These are phyloP conservation scores for Callipepla squamata DNA, from an alignment of 2,113 vertebrate genomes.

Conservation along the genomic window DNA sequence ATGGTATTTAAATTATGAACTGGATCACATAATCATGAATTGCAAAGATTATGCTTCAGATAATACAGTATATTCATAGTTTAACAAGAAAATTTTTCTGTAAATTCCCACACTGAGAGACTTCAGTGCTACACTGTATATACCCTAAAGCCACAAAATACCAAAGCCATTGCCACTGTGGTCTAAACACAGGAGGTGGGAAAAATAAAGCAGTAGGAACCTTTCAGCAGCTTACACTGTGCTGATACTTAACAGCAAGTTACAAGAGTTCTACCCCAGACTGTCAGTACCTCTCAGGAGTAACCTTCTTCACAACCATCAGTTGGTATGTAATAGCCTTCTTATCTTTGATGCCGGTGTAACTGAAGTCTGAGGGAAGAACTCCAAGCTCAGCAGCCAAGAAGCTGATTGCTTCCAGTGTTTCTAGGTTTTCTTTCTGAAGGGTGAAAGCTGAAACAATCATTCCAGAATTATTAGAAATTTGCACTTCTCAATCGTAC, in stretches of 20 bases:
- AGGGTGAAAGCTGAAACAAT: constrained; percentile 89
- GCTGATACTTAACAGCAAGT: neutral
- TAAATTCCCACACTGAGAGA: neutral
- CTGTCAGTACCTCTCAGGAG: constrained; percentile 83
- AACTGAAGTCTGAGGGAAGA: constrained; percentile 94
- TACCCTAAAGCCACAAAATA: neutral
- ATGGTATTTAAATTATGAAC: neutral
- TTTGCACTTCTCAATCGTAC: neutral
- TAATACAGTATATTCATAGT: neutral
- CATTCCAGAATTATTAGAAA: constrained; percentile 23
- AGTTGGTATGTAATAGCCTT: constrained; percentile 91
- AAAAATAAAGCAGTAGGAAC: neutral
- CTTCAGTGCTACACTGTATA: neutral
- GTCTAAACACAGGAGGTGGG: neutral
- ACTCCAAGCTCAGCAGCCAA: constrained; percentile 89
- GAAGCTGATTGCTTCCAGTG: constrained; percentile 89
- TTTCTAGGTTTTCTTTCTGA: constrained; percentile 94
- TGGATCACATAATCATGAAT: neutral
- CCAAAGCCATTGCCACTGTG: neutral
- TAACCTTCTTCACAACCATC: constrained; percentile 95
- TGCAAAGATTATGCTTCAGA: neutral
- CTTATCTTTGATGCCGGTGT: constrained; percentile 96
- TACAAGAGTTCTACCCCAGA: neutral
- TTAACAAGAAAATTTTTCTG: neutral
- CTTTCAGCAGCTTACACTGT: accelerated